Base-by-base conservation (phyloP, 2,888 invertebrate genomes). In the Chalcis sispes region DNA sequence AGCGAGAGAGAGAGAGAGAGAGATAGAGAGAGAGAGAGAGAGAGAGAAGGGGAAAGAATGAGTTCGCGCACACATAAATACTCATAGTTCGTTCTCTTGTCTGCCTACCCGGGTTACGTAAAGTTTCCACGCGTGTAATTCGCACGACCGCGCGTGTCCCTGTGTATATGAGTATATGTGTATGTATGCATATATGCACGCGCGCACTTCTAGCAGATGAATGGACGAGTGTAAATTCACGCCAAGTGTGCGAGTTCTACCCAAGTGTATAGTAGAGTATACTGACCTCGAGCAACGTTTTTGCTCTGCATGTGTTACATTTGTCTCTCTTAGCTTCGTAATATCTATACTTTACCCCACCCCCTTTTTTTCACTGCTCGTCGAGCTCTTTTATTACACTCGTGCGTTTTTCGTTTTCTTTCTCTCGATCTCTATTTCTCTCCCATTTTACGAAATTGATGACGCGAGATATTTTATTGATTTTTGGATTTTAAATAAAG, bases 81-180 rank as follows among this genome's bases (percentile, higher is more conserved):
- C n/a, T n/a, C n/a, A n/a, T n/a, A n/a, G n/a, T n/a, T n/a, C n/a
- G n/a, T n/a, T 10, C 36, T 36, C 36, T 3, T 46, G 62, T 62
- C 42, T 29, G 40, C 54, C 50, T 18, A 54, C 20, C n/a, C n/a
- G n/a, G 78, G 80, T 83, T 84, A 80, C 83, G 80, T 82, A 82
- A 82, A 83, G 75, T 79, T 79, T 82, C 73, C 77, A 69, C 56
- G 48, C 65, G 36, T 66, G 75, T 73, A 80, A 80, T 70, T 70
- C 61, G 61, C 65, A 61, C 56, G 64, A 10, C 42, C 40, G n/a
- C 18, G 10, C 50, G 20, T 2, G 40, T 15, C n/a, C 50, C 15
- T 23, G 13, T n/a, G n/a, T n/a, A n/a, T n/a, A n/a, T n/a, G n/a
- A n/a, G n/a, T n/a, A n/a, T n/a, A n/a, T n/a, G n/a, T n/a, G n/a